These are phyloP conservation scores for Itoplectis maculator DNA, from an alignment of 2,888 invertebrate species.

Conservation along the genomic window DNA sequence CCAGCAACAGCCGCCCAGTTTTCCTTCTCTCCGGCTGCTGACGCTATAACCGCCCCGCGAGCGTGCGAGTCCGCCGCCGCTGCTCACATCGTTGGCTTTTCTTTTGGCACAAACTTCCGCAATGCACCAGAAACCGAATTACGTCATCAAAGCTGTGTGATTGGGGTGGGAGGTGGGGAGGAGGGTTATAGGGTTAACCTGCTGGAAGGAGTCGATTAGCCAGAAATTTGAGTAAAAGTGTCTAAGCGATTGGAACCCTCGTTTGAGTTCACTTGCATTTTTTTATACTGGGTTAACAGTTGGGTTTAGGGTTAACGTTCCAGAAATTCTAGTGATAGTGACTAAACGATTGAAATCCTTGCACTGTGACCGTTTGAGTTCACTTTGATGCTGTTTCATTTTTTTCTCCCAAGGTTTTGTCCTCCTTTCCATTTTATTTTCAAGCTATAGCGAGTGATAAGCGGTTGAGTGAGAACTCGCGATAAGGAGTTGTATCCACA, in stretches of 20 bases:
- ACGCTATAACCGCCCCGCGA: slow-evolving; percentile 23
- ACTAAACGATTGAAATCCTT: not conserved
- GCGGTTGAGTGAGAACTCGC: slow-evolving; percentile 38
- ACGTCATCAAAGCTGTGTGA: slow-evolving; percentile 47
- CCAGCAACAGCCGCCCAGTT: slow-evolving; percentile 41
- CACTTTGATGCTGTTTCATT: not conserved
- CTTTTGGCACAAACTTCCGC: slow-evolving; percentile 53
- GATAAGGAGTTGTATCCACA: slow-evolving; percentile 26
- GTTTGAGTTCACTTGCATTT: not conserved
- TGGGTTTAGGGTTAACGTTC: not conserved
- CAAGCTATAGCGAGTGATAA: slow-evolving; percentile 16
- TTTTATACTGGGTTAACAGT: no score
- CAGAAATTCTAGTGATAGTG: not conserved
- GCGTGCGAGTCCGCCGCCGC: not conserved
- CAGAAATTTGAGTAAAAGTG: not conserved
- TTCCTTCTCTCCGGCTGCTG: slow-evolving; percentile 22
- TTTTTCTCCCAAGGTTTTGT: slow-evolving; percentile 27
- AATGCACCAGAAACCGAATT: slow-evolving; percentile 55
- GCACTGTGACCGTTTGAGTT: no score
- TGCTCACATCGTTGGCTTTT: slow-evolving; percentile 45
- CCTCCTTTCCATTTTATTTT: slow-evolving; percentile 25
- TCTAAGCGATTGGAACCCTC: not conserved
- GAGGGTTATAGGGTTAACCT: not conserved
- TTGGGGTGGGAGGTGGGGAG: not conserved
- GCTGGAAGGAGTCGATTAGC: not conserved